Conservation (phyloP, 1,140 invertebrate genomes). For the Phthorimaea operculella region DNA sequence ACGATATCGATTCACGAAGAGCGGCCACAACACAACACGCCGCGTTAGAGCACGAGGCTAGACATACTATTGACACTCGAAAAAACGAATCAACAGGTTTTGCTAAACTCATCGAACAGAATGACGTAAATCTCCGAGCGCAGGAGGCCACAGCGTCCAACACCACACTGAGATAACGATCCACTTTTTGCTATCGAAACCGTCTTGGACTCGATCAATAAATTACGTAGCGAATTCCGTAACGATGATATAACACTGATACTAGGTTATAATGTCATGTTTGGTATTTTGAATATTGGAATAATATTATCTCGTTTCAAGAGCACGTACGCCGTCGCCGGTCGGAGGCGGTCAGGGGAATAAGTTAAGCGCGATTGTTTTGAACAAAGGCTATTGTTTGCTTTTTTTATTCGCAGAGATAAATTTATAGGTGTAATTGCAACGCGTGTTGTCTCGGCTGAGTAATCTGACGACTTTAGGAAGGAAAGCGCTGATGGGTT, state of each 20-base stretch:
- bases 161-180: constrained; percentile 1
- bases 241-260: constrained; percentile 1
- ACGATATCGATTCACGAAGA: constrained; percentile 16
- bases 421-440: constrained; percentile 24
- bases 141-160: constrained; percentile 4
- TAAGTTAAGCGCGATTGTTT: constrained; percentile 38
- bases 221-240: background rate
- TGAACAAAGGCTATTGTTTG: constrained; percentile 58
- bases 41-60: constrained; percentile 29
- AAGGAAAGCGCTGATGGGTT: constrained; percentile 19
- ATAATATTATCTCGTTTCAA: constrained; percentile 8
- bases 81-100: constrained; percentile 53
- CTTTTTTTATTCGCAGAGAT: constrained; percentile 42
- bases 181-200: constrained; percentile 3
- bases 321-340: constrained; percentile 21
- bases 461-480: constrained; percentile 15
- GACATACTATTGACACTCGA: constrained; percentile 45
- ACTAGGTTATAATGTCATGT: background rate
- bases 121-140: constrained; percentile 38
- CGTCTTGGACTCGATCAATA: background rate
- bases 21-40: constrained; percentile 27
- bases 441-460: constrained; percentile 16
- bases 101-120: constrained; percentile 30
- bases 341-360: constrained; percentile 25
- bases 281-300: constrained; percentile 5